These are phyloP conservation scores for Pipistrellus kuhlii DNA, from an alignment of 2,797 vertebrate genomes.

Conservation along the genomic window DNA sequence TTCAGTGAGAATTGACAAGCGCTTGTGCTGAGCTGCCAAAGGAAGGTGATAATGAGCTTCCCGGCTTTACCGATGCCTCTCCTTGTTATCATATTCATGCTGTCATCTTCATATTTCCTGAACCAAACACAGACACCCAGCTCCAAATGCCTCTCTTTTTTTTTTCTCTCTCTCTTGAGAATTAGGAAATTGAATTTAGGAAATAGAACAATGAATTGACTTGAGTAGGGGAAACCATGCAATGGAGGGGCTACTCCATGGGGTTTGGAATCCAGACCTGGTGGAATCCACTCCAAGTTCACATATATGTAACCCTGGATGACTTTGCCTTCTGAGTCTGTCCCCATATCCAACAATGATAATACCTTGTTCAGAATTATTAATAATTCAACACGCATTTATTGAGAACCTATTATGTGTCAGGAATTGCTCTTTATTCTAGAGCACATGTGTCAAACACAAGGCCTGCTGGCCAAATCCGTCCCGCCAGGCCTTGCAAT, in stretches of 20 bases:
- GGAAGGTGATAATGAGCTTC: slow-evolving; percentile 51
- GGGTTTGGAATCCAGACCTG: not conserved
- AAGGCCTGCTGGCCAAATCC: too few relatives aligned
- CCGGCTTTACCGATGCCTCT: not conserved
- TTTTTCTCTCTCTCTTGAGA: not conserved
- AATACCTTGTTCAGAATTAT: not conserved
- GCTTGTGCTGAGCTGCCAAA: not conserved
- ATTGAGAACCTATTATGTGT: not conserved
- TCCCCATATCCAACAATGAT: not conserved
- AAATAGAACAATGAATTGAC: not conserved
- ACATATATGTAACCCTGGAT: accelerated
- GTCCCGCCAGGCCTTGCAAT: too few relatives aligned
- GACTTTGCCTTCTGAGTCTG: not conserved
- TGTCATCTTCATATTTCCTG: not conserved
- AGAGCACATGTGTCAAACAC: too few relatives aligned
- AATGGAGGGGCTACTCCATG: accelerated
- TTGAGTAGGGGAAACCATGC: not conserved
- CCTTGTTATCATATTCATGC: slow-evolving; percentile 2
- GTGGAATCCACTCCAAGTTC: not conserved
- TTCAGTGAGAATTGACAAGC: slow-evolving; percentile 65
- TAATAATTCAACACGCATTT: not conserved
- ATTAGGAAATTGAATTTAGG: not conserved
- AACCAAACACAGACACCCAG: not conserved
- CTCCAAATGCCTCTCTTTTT: not conserved
- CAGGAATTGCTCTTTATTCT: not conserved